Evolutionary conservation across 2,888 invertebrate species (phyloP).

Genomic region (Gasteruption jaculator): DNA sequence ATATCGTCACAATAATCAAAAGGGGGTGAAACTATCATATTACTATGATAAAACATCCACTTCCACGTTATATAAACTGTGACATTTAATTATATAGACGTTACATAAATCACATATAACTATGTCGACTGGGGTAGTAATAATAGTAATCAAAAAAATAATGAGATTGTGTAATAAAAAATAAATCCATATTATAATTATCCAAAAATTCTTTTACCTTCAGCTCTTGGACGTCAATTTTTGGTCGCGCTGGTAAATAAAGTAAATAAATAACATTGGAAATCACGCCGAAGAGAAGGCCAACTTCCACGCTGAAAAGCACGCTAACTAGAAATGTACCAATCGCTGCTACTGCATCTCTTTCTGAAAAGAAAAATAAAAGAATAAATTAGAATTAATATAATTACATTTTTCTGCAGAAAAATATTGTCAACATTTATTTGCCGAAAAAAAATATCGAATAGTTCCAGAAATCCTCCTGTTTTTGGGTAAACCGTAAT

Average conservation of each 20-base stretch:
- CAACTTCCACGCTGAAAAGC: slow-evolving; percentile 71
- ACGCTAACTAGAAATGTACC: slow-evolving; percentile 69
- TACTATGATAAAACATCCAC: too few species aligned
- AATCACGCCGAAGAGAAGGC: slow-evolving; percentile 69
- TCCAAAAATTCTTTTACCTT: slow-evolving; percentile 46
- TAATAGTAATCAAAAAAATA: too few species aligned
- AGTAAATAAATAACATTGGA: slow-evolving; percentile 64
- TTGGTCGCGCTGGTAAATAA: slow-evolving; percentile 65
- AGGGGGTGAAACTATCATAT: too few species aligned
- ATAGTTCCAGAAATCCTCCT: too few species aligned
- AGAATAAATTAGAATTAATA: neutral
- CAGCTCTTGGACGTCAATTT: slow-evolving; percentile 47
- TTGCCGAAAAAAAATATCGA: too few species aligned
- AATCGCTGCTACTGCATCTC: slow-evolving; percentile 64
- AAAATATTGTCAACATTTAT: too few species aligned
- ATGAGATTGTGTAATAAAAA: neutral
- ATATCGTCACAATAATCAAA: too few species aligned
- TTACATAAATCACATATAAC: too few species aligned
- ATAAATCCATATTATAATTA: slow-evolving; percentile 25
- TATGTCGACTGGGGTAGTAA: too few species aligned
- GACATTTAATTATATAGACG: too few species aligned
- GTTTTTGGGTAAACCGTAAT: too few species aligned
- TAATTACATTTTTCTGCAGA: neutral
- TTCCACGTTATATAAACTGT: too few species aligned
- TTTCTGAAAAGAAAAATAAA: slow-evolving; percentile 41